Evolutionary conservation across 2,113 vertebrate species (phyloP).

Genomic region (Eolophus roseicapilla): DNA sequence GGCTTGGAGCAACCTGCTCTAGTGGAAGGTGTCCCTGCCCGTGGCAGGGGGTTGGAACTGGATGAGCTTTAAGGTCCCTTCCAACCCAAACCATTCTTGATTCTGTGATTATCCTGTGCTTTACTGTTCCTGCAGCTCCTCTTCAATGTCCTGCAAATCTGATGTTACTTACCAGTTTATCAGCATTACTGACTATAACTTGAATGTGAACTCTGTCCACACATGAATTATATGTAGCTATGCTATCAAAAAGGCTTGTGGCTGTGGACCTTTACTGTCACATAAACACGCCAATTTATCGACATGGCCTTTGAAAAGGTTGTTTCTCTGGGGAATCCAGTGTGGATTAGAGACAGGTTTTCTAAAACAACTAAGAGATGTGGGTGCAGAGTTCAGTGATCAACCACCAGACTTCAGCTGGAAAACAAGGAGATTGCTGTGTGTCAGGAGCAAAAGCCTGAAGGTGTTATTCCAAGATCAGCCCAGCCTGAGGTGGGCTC

Average conservation of each 20-base stretch:
- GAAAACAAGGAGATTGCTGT: not conserved
- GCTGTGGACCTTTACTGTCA: not conserved
- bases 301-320: not conserved
- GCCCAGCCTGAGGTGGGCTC: not conserved
- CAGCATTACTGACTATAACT: not conserved
- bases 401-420: not conserved
- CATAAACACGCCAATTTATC: rapidly evolving
- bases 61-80: not conserved
- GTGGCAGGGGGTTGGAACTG: not conserved
- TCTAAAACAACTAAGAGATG: not conserved
- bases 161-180: not conserved
- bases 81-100: not conserved
- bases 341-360: not conserved
- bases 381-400: not conserved
- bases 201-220: not conserved
- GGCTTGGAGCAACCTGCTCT: not conserved
- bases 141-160: rapidly evolving
- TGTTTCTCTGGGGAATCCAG: not conserved
- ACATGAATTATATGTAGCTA: not conserved
- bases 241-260: not conserved
- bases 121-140: not conserved
- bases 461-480: not conserved
- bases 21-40: not conserved
- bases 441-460: not conserved
- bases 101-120: not conserved